These are phyloP conservation scores for Ploceus nigricollis DNA, from an alignment of 2,113 vertebrate species.

Conservation along the genomic window DNA sequence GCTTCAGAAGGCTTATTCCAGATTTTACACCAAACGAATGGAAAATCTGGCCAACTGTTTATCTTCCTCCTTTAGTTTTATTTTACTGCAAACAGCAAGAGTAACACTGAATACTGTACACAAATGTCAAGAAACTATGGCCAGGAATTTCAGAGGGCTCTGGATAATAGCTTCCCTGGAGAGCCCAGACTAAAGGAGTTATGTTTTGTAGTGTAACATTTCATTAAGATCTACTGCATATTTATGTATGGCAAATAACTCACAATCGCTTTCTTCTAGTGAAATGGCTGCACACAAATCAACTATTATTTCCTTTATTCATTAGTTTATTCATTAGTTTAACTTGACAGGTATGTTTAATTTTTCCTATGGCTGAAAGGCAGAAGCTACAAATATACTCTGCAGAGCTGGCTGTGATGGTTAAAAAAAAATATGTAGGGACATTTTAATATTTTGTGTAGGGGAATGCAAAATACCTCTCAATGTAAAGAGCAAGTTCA, in stretches of 20 bases:
- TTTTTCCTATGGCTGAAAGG: not conserved
- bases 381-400: not conserved
- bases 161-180: not conserved
- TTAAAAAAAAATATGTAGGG: not conserved
- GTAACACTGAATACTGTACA: not conserved
- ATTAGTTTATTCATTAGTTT: constrained; percentile 17
- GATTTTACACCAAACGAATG: not conserved
- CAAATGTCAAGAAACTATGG: not conserved
- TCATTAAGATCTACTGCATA: not conserved
- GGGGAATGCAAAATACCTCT: not conserved
- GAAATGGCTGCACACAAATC: constrained; percentile 16
- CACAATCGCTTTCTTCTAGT: not conserved
- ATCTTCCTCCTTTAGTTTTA: not conserved
- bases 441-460: not conserved
- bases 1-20: not conserved
- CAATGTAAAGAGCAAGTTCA: not conserved
- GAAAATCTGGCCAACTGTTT: not conserved
- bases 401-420: not conserved
- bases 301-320: not conserved
- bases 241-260: constrained; percentile 5
- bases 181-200: not conserved
- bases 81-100: not conserved
- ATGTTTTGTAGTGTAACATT: not conserved
- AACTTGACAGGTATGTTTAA: not conserved
- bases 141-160: not conserved